Evolutionary conservation across 1,140 invertebrate genomes (phyloP), one percentile per base, ranked within the genome.

Genomic region (Paramacrobiotus metropolitanus): DNA sequence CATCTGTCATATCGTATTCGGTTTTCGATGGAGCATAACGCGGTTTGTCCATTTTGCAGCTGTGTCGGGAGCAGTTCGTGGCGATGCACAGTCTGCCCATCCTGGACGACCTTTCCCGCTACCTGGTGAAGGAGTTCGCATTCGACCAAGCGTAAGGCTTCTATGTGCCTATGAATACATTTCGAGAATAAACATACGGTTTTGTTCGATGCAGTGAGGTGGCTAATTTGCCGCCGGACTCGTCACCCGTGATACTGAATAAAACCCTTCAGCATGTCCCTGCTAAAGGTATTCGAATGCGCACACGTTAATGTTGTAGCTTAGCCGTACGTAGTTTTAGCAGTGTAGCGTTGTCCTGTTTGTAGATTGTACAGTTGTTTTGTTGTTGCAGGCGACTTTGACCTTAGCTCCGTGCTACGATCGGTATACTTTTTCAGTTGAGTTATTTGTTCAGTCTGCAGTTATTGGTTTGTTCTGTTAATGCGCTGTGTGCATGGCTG

Each of bases 31-130:
- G 60, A 60, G 30, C 30, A 4, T 30, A 29, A 4, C 20, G 21
- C 61, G 62, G 63, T 62, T 64, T 59, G 62, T 21, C 61, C 29
- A 31, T 68, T 69, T 75, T 74, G 63, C 74, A 86, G 82, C 83
- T 92, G 60, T 97, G 91, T 69, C 78, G 94, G 44, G 82, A 98
- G 71, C 90, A 98, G 73, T 99, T 99, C 76, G 84, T 97, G 15
- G 81, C 83, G 0, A 77, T 99, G 4, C 92, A 99, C 74, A 85
- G 82, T 21, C 77, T 93, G 69, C 90, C 91, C 0, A 87, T 99
- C 64, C 76, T 98, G 44, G 81, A 95, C 70, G 75, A 94, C 72
- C 76, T 97, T 29, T 88, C 91, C 0, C 65, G 81, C 21, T 86
- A 82, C 70, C 76, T 94, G 44, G 62, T 78, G 0, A 65, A 82